Percentiles rank a stretch among this genome's conserved stretches.
These are phyloP conservation scores for Amaurobius ferox DNA, from an alignment of 2,888 invertebrate genomes.

Conservation along the genomic window DNA sequence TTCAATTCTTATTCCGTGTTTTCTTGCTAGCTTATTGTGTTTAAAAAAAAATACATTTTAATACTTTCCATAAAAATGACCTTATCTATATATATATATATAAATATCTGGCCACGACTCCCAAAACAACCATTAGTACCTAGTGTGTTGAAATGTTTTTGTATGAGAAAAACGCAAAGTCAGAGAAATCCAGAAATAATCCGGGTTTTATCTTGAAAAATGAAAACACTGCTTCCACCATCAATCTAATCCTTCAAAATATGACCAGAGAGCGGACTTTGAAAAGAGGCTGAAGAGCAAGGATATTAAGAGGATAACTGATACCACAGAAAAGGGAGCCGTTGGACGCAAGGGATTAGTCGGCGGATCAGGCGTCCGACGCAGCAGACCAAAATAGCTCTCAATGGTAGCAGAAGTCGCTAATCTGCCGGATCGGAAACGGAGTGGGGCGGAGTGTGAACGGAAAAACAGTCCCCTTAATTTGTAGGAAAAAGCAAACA, in stretches of 20 bases:
- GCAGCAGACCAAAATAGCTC: slow-evolving; percentile 30
- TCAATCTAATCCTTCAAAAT: slow-evolving; percentile 65
- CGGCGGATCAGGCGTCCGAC: slow-evolving; percentile 45
- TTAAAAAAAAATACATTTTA: background rate
- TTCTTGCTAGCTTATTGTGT: slow-evolving; percentile 1
- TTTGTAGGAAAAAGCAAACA: slow-evolving; percentile 50
- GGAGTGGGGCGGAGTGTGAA: slow-evolving; percentile 32
- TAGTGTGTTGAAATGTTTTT: slow-evolving; percentile 49
- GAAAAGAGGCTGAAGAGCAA: slow-evolving; percentile 60
- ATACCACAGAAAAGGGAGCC: slow-evolving; percentile 52
- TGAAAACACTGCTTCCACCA: slow-evolving; percentile 63
- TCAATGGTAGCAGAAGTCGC: slow-evolving; percentile 55
- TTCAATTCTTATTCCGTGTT: too few relatives aligned
- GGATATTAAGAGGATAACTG: slow-evolving; percentile 68
- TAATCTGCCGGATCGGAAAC: slow-evolving; percentile 53
- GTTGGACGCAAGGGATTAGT: slow-evolving; percentile 64
- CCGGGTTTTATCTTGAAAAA: slow-evolving; percentile 63
- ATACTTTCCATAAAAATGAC: background rate
- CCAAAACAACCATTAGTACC: slow-evolving; percentile 28
- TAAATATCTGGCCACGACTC: too few relatives aligned
- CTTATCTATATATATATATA: background rate
- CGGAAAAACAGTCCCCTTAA: slow-evolving; percentile 24
- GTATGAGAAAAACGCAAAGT: slow-evolving; percentile 17
- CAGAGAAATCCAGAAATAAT: slow-evolving; percentile 30
- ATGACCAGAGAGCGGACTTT: slow-evolving; percentile 57